phyloP scores from a whole-genome alignment of 2,113 vertebrate genomes.

The Blennius ocellaris region DNA sequence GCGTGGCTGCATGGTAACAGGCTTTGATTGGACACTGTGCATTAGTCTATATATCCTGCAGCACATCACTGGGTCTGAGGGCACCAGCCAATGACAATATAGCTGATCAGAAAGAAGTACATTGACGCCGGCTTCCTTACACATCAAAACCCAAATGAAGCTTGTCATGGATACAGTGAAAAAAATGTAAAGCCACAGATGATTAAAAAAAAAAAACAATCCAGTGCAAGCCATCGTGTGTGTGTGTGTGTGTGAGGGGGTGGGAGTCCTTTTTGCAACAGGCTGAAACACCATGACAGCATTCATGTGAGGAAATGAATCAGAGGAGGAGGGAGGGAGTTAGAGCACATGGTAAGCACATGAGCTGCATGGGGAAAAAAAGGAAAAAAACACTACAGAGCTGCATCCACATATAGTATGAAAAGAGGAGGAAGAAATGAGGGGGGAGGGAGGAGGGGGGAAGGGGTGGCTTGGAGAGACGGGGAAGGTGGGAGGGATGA shows the following conservation, averaged over 20 bases:
- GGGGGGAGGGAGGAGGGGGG: background rate
- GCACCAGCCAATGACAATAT: conserved; percentile 68
- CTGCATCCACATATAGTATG: conserved; percentile 34
- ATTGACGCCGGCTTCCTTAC: conserved; percentile 41
- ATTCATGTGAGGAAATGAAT: conserved; percentile 41
- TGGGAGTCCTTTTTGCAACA: conserved; percentile 42
- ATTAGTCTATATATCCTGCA: conserved; percentile 57
- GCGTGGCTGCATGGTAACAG: conserved; percentile 74
- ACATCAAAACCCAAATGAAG: conserved; percentile 23
- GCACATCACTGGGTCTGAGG: conserved; percentile 41
- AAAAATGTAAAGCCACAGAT: background rate
- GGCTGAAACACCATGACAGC: conserved; percentile 24
- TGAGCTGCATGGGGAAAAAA: conserved; percentile 42
- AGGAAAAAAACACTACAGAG: conserved; percentile 22
- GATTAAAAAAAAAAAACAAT: background rate
- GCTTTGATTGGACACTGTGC: conserved; percentile 65
- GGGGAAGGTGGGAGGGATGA: conserved; percentile 38
- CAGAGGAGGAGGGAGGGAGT: conserved; percentile 8
- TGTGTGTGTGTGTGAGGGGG: background rate
- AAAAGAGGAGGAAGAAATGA: conserved; percentile 14
- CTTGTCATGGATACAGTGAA: background rate
- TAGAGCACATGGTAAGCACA: conserved; percentile 71
- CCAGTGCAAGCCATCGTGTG: background rate
- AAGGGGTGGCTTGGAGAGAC: conserved; percentile 35
- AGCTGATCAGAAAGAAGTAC: conserved; percentile 26